phyloP scores from a whole-genome alignment of 2,888 invertebrate genomes.

The Diarsia dahlii region DNA sequence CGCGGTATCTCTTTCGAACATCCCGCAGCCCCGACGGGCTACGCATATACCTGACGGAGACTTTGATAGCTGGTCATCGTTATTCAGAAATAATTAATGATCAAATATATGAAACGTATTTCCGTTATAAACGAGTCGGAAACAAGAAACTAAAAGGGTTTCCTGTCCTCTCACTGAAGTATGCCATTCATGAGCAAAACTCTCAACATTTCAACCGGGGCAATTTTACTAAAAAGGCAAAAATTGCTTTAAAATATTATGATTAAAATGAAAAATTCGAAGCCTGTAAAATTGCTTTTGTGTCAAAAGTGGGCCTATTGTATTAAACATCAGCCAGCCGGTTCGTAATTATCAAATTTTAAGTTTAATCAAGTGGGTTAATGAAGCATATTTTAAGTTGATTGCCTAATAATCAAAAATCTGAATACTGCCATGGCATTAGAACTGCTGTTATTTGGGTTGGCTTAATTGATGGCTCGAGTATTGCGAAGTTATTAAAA shows the following conservation, averaged over 20 bases:
- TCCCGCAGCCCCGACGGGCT: too few species aligned
- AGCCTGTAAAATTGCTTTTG: slow-evolving; percentile 5
- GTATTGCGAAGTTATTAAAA: not conserved
- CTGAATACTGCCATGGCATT: not conserved
- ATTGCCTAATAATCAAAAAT: slow-evolving; percentile 21
- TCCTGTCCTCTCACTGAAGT: not conserved
- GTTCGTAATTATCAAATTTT: slow-evolving; percentile 14
- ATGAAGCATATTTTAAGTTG: slow-evolving; percentile 19
- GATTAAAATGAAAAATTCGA: slow-evolving; percentile 17
- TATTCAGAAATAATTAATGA: not conserved
- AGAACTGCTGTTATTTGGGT: not conserved
- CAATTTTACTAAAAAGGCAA: not conserved
- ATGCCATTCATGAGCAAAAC: not conserved
- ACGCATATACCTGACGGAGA: not conserved
- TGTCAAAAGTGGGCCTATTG: slow-evolving; percentile 8
- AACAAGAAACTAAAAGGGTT: slow-evolving; percentile 15
- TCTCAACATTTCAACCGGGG: not conserved
- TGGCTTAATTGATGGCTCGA: not conserved
- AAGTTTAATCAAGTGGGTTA: slow-evolving; percentile 23
- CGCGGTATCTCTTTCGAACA: too few species aligned
- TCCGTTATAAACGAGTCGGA: not conserved
- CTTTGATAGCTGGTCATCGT: not conserved
- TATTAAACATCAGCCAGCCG: slow-evolving; percentile 17
- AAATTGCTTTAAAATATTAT: slow-evolving; percentile 10
- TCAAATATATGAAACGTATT: not conserved